phyloP scores from a whole-genome alignment of 2,888 invertebrate species.

The Chymomyza fuscimana region DNA sequence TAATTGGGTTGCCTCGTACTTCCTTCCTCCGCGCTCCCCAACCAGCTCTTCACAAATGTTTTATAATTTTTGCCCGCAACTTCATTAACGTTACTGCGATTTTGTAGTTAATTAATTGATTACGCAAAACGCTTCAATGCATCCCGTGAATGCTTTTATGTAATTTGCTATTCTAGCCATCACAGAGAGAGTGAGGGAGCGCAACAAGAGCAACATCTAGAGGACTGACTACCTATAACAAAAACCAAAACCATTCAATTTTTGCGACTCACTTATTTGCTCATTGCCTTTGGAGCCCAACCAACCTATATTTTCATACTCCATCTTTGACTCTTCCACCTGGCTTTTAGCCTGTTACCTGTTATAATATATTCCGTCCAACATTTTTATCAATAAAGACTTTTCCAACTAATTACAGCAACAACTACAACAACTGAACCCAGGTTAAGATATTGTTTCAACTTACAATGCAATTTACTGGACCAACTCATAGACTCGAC shows the following conservation, averaged over 20 bases:
- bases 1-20: not conserved
- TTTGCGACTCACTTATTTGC: not conserved
- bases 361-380: not conserved
- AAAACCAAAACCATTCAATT: not conserved
- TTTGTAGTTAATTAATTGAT: slow-evolving; percentile 68
- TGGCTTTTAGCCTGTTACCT: not conserved
- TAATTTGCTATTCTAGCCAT: slow-evolving; percentile 62
- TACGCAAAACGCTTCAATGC: slow-evolving; percentile 60
- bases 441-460: not conserved
- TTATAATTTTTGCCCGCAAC: slow-evolving; percentile 49
- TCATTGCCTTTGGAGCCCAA: not conserved
- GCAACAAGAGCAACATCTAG: slow-evolving; percentile 7
- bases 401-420: slow-evolving; percentile 11
- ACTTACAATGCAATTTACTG: slow-evolving; percentile 30
- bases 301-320: not conserved
- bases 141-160: slow-evolving; percentile 25
- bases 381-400: slow-evolving; percentile 8
- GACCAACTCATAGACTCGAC: not conserved
- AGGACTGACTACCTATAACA: slow-evolving; percentile 4
- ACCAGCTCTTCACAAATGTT: not conserved
- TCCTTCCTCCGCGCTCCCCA: slow-evolving; percentile 5
- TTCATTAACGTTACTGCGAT: slow-evolving; percentile 59
- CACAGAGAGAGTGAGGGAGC: too few relatives aligned
- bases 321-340: not conserved
- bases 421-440: not conserved